A percentile compares a stretch with the other conserved stretches of the same genome.
Evolutionary conservation across 1,140 invertebrate genomes (phyloP).

Genomic region (Laodelphax striatellus): DNA sequence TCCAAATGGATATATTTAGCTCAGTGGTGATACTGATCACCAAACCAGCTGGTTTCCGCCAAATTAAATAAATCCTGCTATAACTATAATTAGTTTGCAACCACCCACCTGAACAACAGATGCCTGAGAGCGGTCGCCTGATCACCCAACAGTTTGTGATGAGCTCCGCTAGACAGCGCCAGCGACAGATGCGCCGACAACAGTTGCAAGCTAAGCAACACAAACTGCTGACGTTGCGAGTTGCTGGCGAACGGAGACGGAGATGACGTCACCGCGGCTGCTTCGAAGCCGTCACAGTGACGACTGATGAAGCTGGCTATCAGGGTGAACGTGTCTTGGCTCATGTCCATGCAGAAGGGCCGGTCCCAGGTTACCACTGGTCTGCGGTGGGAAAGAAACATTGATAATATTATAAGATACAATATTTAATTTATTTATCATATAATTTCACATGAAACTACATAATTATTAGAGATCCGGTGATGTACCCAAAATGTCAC

Average conservation of each 20-base stretch:
- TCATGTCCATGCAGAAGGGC: conserved; percentile 50
- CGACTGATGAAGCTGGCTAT: conserved; percentile 45
- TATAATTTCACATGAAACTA: no score
- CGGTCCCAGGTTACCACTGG: conserved; percentile 42
- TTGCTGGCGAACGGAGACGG: conserved; percentile 14
- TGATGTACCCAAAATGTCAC: no score
- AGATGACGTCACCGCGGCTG: no score
- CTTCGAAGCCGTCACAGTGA: conserved; percentile 32
- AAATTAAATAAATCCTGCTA: no score
- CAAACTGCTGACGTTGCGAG: conserved; percentile 37
- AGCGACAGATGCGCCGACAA: conserved; percentile 47
- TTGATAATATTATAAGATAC: no score
- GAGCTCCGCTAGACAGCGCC: conserved; percentile 37
- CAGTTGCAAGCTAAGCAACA: conserved; percentile 43
- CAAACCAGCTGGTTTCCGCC: no score
- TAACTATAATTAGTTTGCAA: no score
- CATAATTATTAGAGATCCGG: no score
- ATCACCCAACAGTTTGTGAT: conserved; percentile 36
- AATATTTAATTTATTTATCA: no score
- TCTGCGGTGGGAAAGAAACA: conserved; percentile 22
- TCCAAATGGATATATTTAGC: no score
- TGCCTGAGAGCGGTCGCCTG: conserved; percentile 43
- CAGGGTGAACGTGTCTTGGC: conserved; percentile 45
- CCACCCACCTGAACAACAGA: conserved; percentile 38
- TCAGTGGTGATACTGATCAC: no score